Percentiles rank a stretch among this genome's conserved stretches.
phyloP scores from a whole-genome alignment of 2,888 invertebrate genomes.

The Timema cristinae region DNA sequence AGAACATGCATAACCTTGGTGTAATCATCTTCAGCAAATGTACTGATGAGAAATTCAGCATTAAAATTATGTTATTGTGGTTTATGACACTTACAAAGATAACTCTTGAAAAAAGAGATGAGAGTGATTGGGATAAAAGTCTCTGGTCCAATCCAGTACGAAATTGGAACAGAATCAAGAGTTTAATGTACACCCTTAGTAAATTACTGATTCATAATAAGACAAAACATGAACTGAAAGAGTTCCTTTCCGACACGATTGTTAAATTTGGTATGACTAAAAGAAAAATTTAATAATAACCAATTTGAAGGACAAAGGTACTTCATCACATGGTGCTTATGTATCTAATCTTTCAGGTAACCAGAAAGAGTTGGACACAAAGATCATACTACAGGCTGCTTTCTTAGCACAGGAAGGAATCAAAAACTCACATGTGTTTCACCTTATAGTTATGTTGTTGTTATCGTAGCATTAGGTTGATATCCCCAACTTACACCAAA shows the following conservation, averaged over 20 bases:
- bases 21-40: background rate
- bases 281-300: background rate
- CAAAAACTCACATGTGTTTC: background rate
- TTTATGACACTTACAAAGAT: background rate
- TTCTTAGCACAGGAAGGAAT: background rate
- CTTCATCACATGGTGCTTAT: background rate
- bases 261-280: background rate
- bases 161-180: background rate
- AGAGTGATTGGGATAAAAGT: background rate
- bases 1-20: background rate
- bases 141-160: background rate
- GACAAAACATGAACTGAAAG: background rate
- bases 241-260: background rate
- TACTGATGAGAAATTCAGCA: background rate
- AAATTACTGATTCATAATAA: background rate
- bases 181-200: background rate
- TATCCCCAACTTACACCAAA: background rate
- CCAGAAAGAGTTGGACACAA: background rate
- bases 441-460: background rate
- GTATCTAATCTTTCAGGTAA: background rate
- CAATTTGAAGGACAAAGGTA: background rate
- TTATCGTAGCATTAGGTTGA: background rate
- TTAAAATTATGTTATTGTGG: background rate
- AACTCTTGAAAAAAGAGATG: background rate
- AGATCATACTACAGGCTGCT: background rate